Conservation (phyloP, 2,888 invertebrate genomes). For the Epinotia ramella region DNA sequence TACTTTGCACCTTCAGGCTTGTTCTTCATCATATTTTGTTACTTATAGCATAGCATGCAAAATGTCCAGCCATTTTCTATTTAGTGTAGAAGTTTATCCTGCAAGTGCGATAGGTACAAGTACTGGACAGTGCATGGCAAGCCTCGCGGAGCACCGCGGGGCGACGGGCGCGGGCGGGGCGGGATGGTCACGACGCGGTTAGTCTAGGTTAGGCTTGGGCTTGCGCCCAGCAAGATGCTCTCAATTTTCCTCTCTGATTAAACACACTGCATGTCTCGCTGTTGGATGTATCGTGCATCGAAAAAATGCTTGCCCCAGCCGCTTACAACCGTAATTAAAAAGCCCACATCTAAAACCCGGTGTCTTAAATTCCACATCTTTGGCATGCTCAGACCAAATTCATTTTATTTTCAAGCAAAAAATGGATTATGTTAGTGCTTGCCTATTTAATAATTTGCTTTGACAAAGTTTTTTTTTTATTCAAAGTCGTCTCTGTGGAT, state of each 20-base stretch:
- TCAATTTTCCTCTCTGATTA: constrained; percentile 56
- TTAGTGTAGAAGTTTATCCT: neutral
- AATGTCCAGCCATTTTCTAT: neutral
- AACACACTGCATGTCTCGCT: constrained; percentile 39
- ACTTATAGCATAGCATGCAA: neutral
- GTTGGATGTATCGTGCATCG: constrained; percentile 14
- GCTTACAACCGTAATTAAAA: constrained; percentile 5
- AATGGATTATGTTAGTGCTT: neutral
- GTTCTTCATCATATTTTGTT: neutral
- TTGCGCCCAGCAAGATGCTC: constrained; percentile 54
- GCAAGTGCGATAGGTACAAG: constrained; percentile 1
- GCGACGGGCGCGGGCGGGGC: constrained; percentile 50
- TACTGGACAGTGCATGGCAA: constrained; percentile 49
- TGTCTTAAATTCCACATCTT: constrained; percentile 1
- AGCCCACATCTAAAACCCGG: neutral
- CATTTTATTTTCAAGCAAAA: neutral
- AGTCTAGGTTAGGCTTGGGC: constrained; percentile 69
- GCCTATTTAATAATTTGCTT: too few species aligned
- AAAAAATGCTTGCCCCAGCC: neutral
- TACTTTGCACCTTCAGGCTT: neutral
- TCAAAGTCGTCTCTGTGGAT: too few species aligned
- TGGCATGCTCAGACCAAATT: neutral
- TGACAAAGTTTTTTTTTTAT: too few species aligned
- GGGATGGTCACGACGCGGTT: constrained; percentile 77
- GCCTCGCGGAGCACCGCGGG: constrained; percentile 47